Percentiles rank a stretch among this genome's conserved stretches.
Evolutionary conservation across 1,140 invertebrate species (phyloP).

Genomic region (Muscidifurax raptorellus): DNA sequence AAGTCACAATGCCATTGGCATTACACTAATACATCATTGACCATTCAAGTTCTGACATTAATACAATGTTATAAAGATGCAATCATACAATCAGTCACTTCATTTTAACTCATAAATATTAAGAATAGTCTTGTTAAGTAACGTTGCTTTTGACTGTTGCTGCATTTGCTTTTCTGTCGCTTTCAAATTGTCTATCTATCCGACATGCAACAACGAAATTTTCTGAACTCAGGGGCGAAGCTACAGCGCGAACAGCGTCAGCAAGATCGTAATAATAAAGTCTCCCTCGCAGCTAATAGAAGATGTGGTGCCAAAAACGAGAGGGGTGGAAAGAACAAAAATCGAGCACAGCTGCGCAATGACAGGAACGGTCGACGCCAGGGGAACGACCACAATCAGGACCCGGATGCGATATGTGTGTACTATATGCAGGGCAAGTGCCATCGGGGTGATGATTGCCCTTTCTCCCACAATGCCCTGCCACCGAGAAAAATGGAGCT

Average conservation of each 20-base stretch:
- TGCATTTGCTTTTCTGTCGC: neutral
- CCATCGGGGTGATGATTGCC: slow-evolving; percentile 85
- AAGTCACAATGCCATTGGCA: neutral
- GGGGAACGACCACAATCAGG: slow-evolving; percentile 75
- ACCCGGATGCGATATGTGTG: slow-evolving; percentile 83
- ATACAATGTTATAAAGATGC: neutral
- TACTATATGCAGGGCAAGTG: slow-evolving; percentile 94
- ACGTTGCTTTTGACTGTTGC: neutral
- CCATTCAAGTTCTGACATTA: slow-evolving; percentile 5
- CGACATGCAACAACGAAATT: slow-evolving; percentile 18
- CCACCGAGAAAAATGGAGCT: slow-evolving; percentile 93
- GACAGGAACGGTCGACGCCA: slow-evolving; percentile 68
- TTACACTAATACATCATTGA: neutral
- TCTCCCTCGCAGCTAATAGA: slow-evolving; percentile 57
- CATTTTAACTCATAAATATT: neutral
- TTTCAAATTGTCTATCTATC: slow-evolving; percentile 27
- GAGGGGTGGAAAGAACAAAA: slow-evolving; percentile 71
- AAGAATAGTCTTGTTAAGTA: neutral
- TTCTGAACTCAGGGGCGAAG: slow-evolving; percentile 35
- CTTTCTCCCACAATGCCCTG: slow-evolving; percentile 90
- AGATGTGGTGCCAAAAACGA: slow-evolving; percentile 69
- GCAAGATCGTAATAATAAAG: slow-evolving; percentile 45
- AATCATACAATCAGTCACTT: neutral
- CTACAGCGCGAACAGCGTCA: slow-evolving; percentile 17
- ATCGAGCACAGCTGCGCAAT: slow-evolving; percentile 64